Evolutionary conservation across 2,888 invertebrate genomes (phyloP).

Genomic region (Chrysotoxum bicinctum): DNA sequence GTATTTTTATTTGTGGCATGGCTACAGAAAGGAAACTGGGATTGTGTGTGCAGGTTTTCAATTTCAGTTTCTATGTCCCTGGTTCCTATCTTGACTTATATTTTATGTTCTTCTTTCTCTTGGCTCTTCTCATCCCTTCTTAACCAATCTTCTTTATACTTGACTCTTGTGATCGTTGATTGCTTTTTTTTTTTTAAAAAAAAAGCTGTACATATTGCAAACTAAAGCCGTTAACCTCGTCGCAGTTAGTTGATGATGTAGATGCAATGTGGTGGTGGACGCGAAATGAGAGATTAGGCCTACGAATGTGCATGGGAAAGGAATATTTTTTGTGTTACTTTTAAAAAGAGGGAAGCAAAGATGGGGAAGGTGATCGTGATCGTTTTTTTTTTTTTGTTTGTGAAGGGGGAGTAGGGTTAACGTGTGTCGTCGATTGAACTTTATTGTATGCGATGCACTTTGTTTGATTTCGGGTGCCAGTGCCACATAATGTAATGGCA

Average conservation of each 20-base stretch:
- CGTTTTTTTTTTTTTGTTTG: background rate
- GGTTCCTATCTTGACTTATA: conserved; percentile 71
- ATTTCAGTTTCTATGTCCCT: conserved; percentile 64
- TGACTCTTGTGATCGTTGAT: conserved; percentile 38
- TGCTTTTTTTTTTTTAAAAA: background rate
- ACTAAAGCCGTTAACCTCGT: conserved; percentile 68
- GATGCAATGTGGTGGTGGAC: conserved; percentile 22
- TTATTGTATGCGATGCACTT: background rate
- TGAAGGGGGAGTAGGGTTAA: background rate
- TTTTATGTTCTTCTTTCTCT: conserved; percentile 45
- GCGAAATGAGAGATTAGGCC: conserved; percentile 54
- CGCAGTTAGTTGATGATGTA: background rate
- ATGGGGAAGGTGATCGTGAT: conserved; percentile 1
- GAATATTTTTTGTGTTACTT: background rate
- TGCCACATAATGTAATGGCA: background rate
- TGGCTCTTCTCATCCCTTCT: background rate
- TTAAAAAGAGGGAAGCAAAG: background rate
- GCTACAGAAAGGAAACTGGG: background rate
- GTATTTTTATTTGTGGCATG: conserved; percentile 20
- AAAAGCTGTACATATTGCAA: conserved; percentile 14
- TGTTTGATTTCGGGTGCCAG: background rate
- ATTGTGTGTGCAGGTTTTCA: conserved; percentile 46
- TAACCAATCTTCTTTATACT: background rate
- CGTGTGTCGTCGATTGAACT: background rate
- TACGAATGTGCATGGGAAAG: conserved; percentile 48